A percentile compares a stretch with the other conserved stretches of the same genome.
Evolutionary conservation across 2,888 invertebrate species (phyloP).

Genomic region (Meiosimyza decipiens): DNA sequence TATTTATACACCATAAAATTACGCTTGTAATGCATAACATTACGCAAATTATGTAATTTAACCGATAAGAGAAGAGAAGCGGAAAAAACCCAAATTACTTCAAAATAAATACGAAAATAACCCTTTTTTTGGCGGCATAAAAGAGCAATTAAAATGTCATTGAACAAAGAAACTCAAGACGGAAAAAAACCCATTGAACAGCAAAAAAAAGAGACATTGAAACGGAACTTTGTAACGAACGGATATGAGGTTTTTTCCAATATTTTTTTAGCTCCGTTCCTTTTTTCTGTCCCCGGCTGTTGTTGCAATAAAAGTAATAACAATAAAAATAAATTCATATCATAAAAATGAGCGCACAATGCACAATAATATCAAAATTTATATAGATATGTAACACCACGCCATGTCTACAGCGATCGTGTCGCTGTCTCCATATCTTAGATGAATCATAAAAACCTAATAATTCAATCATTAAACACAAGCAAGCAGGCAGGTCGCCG

Average conservation of each 20-base stretch:
- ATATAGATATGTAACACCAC: too few relatives aligned
- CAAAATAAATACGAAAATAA: background rate
- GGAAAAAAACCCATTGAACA: slow-evolving; percentile 48
- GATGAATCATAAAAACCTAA: slow-evolving; percentile 33
- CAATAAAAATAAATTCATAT: background rate
- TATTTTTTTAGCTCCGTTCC: background rate
- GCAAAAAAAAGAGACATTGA: slow-evolving; percentile 54
- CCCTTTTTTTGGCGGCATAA: background rate
- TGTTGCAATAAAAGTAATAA: slow-evolving; percentile 7
- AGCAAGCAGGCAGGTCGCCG: slow-evolving; percentile 22
- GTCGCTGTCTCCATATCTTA: slow-evolving; percentile 1
- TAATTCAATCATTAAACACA: slow-evolving; percentile 31
- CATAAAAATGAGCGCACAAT: background rate
- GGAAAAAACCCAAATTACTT: background rate
- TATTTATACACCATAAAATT: background rate
- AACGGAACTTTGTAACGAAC: slow-evolving; percentile 33
- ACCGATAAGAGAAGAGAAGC: background rate
- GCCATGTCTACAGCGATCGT: background rate
- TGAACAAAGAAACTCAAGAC: slow-evolving; percentile 31
- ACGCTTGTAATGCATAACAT: too few relatives aligned
- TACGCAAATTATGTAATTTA: too few relatives aligned
- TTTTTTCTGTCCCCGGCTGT: slow-evolving; percentile 1
- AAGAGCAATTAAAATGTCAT: slow-evolving; percentile 56
- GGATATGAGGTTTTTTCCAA: slow-evolving; percentile 36
- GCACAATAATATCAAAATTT: background rate